Percentiles rank a stretch among this genome's conserved stretches.
These are phyloP conservation scores for Oceanodroma tethys DNA, from an alignment of 2,113 vertebrate species.

Conservation along the genomic window DNA sequence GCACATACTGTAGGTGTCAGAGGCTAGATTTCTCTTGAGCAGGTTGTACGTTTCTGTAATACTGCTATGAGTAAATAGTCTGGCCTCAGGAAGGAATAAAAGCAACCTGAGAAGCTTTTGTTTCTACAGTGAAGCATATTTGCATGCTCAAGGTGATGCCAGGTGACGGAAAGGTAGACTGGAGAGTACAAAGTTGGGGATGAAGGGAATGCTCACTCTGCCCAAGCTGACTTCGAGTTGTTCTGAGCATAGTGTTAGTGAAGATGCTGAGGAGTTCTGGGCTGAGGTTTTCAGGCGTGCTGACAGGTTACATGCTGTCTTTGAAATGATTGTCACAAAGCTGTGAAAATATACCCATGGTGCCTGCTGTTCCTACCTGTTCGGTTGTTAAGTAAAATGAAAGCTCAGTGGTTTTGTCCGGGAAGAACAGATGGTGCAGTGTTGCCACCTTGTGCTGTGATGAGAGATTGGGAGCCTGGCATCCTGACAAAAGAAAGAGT, in stretches of 20 bases:
- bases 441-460: constrained; percentile 63
- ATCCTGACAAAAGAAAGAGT: background rate
- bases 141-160: background rate
- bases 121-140: background rate
- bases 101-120: background rate
- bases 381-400: background rate
- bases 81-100: background rate
- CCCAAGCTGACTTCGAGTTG: background rate
- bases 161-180: background rate
- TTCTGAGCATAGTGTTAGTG: background rate
- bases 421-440: background rate
- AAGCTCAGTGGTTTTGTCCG: background rate
- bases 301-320: background rate
- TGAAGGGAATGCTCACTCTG: background rate
- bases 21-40: background rate
- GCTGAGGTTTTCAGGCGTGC: background rate
- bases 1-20: background rate
- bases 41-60: background rate
- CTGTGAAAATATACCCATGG: background rate
- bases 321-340: background rate
- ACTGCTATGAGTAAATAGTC: background rate
- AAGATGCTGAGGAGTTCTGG: background rate
- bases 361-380: background rate
- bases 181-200: background rate
- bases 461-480: background rate